These are phyloP conservation scores for Herpailurus yagouaroundi DNA, from an alignment of 2,113 vertebrate species.

Conservation along the genomic window DNA sequence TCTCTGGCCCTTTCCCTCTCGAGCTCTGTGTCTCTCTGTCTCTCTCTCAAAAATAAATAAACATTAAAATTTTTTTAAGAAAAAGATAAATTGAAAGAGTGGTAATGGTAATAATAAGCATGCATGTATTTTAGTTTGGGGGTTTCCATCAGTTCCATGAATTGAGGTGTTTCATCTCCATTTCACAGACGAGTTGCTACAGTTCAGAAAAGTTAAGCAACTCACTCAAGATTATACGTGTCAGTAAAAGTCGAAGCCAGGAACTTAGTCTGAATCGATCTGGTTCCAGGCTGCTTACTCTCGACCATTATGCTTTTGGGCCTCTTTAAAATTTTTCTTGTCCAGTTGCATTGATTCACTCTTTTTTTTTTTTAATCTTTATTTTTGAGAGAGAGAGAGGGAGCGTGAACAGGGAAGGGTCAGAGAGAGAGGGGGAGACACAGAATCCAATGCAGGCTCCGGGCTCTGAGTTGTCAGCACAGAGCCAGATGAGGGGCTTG, in stretches of 20 bases:
- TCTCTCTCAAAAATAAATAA: too few species aligned
- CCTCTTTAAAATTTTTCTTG: not conserved
- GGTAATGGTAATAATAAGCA: not conserved
- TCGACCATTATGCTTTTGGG: not conserved
- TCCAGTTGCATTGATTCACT: not conserved
- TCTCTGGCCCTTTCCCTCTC: too few species aligned
- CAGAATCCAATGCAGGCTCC: too few species aligned
- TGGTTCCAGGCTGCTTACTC: not conserved
- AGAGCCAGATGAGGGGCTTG: too few species aligned
- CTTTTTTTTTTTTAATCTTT: not conserved
- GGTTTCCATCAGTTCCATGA: not conserved
- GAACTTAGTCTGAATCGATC: not conserved
- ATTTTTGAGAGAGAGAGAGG: too few species aligned
- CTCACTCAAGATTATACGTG: not conserved
- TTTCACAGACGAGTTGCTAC: not conserved
- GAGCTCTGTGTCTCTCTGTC: too few species aligned
- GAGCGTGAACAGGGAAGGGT: too few species aligned
- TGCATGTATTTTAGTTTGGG: not conserved
- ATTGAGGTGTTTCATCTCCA: not conserved
- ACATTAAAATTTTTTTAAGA: too few species aligned
- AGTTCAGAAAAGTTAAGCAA: not conserved
- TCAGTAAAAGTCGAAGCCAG: not conserved
- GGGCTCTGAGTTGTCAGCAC: too few species aligned
- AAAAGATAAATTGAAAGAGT: not conserved
- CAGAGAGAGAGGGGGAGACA: too few species aligned